Percentiles rank a stretch among this genome's conserved stretches.
Evolutionary conservation across 2,797 vertebrate genomes (phyloP).

Genomic region (Mormyrops attenuatus): DNA sequence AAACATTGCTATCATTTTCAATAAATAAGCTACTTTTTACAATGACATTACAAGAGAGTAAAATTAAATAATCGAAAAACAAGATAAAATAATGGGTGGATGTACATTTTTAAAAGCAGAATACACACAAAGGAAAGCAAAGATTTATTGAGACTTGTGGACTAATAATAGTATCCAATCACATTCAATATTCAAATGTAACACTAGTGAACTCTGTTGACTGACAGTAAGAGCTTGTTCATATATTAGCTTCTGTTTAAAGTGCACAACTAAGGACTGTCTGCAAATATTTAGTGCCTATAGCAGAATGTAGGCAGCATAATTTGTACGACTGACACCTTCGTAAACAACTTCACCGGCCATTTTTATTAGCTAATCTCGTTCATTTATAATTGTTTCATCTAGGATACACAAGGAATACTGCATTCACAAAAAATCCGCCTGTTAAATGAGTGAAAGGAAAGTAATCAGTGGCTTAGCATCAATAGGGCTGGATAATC

Average conservation of each 20-base stretch:
- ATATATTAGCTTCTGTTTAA: conserved; percentile 7
- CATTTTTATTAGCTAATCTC: background rate
- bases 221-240: background rate
- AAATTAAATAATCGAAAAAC: conserved; percentile 5
- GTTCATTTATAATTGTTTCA: background rate
- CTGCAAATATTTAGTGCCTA: background rate
- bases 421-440: background rate
- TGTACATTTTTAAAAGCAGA: conserved; percentile 40
- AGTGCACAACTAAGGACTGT: conserved; percentile 7
- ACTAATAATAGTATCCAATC: background rate
- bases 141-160: conserved; percentile 12
- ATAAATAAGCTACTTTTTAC: conserved; percentile 67
- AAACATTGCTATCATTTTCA: conserved; percentile 55
- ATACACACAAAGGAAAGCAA: conserved; percentile 9
- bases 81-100: conserved; percentile 36
- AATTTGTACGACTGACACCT: background rate
- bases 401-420: background rate
- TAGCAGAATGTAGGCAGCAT: background rate
- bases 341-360: background rate
- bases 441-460: background rate
- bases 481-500: background rate
- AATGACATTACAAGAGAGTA: conserved; percentile 49
- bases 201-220: background rate
- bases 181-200: background rate
- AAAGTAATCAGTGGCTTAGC: background rate